phyloP scores from a whole-genome alignment of 2,888 invertebrate species.

The Amphimallon solstitiale region DNA sequence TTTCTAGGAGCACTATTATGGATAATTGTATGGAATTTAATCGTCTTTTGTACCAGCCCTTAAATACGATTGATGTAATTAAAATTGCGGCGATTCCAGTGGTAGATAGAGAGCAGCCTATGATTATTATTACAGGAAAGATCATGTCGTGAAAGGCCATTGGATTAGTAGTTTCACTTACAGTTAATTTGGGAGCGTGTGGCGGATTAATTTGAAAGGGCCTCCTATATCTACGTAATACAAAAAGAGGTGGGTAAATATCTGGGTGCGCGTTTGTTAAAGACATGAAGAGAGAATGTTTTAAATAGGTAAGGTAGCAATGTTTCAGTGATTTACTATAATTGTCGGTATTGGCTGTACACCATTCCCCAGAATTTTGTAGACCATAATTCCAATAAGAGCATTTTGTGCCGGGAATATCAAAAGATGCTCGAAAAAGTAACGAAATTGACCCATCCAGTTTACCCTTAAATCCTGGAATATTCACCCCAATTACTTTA shows the following conservation, averaged over 20 bases:
- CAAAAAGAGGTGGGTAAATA: too few species aligned
- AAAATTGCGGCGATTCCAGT: slow-evolving; percentile 17
- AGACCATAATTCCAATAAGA: slow-evolving; percentile 27
- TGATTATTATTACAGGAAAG: slow-evolving; percentile 5
- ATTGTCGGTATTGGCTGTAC: neutral
- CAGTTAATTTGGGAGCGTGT: neutral
- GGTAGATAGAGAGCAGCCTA: slow-evolving; percentile 23
- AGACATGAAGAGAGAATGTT: too few species aligned
- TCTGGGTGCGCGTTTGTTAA: too few species aligned
- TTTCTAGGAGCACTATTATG: slow-evolving; percentile 15
- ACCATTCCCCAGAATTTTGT: slow-evolving; percentile 26
- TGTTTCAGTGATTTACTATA: neutral
- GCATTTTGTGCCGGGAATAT: slow-evolving; percentile 3
- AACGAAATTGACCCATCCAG: neutral
- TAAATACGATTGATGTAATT: slow-evolving; percentile 10
- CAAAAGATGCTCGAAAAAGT: neutral
- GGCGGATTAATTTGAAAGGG: too few species aligned
- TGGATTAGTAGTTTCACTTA: neutral
- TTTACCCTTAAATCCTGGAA: neutral
- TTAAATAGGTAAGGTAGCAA: slow-evolving; percentile 11
- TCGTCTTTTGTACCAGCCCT: slow-evolving; percentile 27
- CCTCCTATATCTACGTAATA: too few species aligned
- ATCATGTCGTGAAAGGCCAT: slow-evolving; percentile 6
- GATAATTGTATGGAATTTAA: slow-evolving; percentile 31
- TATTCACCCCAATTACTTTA: neutral